phyloP scores from a whole-genome alignment of 2,888 invertebrate genomes.

The Oscheius myriophilus region DNA sequence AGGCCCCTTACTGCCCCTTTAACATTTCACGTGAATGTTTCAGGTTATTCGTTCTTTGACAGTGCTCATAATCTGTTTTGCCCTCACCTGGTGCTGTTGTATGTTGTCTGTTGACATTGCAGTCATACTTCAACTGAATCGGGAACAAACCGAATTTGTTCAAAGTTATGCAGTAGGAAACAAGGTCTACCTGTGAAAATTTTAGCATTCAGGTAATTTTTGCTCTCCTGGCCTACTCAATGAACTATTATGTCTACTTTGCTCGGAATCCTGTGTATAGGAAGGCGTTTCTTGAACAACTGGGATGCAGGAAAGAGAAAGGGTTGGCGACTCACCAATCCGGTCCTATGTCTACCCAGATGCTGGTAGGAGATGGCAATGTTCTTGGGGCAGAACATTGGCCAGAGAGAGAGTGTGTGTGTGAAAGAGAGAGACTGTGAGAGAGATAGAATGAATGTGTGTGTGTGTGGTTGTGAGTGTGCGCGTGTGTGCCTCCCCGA shows the following conservation, averaged over 20 bases:
- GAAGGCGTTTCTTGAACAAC: not conserved
- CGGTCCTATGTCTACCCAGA: too few species aligned
- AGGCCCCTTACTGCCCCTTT: too few species aligned
- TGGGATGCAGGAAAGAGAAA: not conserved
- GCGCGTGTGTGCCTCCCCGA: too few species aligned
- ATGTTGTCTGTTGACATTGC: not conserved
- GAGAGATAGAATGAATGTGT: too few species aligned
- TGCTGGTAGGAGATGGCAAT: too few species aligned
- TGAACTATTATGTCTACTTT: not conserved
- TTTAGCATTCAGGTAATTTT: not conserved
- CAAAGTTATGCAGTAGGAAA: constrained; percentile 1
- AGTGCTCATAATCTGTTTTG: not conserved
- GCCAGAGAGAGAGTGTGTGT: too few species aligned
- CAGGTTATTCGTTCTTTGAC: not conserved
- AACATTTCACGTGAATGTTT: not conserved
- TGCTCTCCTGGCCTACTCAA: not conserved
- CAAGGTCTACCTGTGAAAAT: too few species aligned
- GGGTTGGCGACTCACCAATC: too few species aligned
- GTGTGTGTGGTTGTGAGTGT: too few species aligned
- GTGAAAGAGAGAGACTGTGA: too few species aligned
- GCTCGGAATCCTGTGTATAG: not conserved
- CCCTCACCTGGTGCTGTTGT: not conserved
- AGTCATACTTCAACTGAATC: not conserved
- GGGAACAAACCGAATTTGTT: not conserved
- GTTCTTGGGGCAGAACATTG: too few species aligned